These are phyloP conservation scores for Linnaemya tessellans DNA, from an alignment of 2,888 invertebrate genomes.

Conservation along the genomic window DNA sequence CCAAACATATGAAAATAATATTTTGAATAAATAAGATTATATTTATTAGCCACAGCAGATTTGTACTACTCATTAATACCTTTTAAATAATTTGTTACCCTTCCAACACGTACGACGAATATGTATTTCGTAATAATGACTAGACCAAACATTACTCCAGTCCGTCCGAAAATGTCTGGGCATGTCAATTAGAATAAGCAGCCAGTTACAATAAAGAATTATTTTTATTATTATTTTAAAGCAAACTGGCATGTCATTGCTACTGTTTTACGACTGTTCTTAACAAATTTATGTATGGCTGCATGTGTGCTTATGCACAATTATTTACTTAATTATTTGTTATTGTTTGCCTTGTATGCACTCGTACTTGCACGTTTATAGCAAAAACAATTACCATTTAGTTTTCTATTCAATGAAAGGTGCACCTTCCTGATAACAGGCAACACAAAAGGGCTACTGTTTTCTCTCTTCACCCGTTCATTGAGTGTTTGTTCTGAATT, in stretches of 20 bases:
- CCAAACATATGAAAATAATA: conserved; percentile 40
- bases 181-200: conserved; percentile 4
- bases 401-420: conserved; percentile 33
- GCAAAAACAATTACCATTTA: neutral
- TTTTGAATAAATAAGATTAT: conserved; percentile 57
- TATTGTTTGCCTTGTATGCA: conserved; percentile 6
- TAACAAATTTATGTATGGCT: conserved; percentile 20
- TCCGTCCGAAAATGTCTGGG: neutral
- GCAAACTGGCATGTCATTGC: conserved; percentile 65
- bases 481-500: conserved; percentile 1
- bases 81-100: conserved; percentile 34
- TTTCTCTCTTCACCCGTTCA: conserved; percentile 10
- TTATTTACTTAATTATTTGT: conserved; percentile 34
- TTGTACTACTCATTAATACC: conserved; percentile 64
- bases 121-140: conserved; percentile 7
- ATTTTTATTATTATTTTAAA: conserved; percentile 52
- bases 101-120: neutral
- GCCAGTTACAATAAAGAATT: neutral
- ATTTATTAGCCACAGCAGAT: conserved; percentile 34
- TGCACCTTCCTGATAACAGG: conserved; percentile 50
- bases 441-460: conserved; percentile 59
- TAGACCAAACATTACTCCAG: neutral
- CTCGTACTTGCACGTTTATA: neutral
- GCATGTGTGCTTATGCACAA: conserved; percentile 5
- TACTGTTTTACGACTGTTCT: conserved; percentile 53